Conservation (phyloP, 2,113 vertebrate genomes). For the Eurypyga helias region DNA sequence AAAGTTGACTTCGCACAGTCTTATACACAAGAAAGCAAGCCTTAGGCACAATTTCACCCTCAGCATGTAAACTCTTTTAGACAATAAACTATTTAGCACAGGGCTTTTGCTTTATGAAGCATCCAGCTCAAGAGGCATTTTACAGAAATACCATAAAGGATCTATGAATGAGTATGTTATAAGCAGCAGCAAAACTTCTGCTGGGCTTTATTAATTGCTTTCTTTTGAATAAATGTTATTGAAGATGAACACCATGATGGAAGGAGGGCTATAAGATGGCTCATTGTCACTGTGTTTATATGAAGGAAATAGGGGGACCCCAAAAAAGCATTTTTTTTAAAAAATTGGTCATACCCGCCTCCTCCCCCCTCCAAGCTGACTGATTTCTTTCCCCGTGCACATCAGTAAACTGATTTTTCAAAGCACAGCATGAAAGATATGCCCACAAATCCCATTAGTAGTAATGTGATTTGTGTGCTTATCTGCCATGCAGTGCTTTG, state of each 20-base stretch:
- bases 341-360: not conserved
- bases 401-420: slow-evolving; percentile 70
- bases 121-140: not conserved
- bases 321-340: slow-evolving; percentile 7
- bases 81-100: not conserved
- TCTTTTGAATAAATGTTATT: slow-evolving; percentile 15
- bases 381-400: slow-evolving; percentile 52
- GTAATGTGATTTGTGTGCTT: slow-evolving; percentile 71
- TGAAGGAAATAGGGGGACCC: not conserved
- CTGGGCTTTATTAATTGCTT: not conserved
- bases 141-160: not conserved
- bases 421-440: slow-evolving; percentile 67
- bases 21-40: not conserved
- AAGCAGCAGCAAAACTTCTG: not conserved
- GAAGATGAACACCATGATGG: not conserved
- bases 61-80: not conserved
- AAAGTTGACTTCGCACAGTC: not conserved
- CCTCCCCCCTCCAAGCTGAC: not conserved
- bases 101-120: not conserved
- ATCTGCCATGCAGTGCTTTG: slow-evolving; percentile 51
- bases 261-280: not conserved
- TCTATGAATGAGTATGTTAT: not conserved
- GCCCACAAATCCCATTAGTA: slow-evolving; percentile 72
- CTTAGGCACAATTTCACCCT: not conserved
- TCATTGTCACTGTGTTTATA: slow-evolving; percentile 11